A percentile compares a stretch with the other conserved stretches of the same genome.
Conservation (phyloP, 2,113 vertebrate genomes). For the Oncorhynchus nerka region DNA sequence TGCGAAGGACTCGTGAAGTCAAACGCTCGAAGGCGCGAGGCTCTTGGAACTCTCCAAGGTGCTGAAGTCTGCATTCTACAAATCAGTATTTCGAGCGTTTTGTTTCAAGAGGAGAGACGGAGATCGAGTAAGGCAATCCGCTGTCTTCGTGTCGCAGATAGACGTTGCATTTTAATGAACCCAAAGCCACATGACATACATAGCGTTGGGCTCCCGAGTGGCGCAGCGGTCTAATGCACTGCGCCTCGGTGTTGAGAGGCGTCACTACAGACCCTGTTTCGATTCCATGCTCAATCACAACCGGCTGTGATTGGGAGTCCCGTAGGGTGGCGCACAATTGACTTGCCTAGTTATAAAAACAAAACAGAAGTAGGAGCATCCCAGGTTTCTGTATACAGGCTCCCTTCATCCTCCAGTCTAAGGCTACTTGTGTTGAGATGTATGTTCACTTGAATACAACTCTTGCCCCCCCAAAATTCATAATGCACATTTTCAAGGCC, state of each 20-base stretch:
- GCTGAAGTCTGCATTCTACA: neutral
- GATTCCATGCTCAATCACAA: no score
- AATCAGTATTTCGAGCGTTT: neutral
- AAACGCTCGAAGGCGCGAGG: neutral
- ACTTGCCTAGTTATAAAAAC: no score
- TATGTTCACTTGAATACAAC: neutral
- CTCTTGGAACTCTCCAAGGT: slow-evolving; percentile 5
- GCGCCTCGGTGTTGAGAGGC: no score
- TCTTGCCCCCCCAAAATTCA: neutral
- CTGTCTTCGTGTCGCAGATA: neutral
- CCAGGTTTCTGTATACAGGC: neutral
- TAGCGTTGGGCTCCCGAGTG: neutral
- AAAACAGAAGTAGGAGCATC: no score
- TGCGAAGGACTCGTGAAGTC: neutral
- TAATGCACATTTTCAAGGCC: neutral
- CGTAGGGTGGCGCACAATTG: no score
- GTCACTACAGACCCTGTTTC: no score
- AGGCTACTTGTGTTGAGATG: neutral
- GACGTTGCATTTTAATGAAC: no score
- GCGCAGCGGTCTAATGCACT: no score
- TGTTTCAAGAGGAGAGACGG: no score
- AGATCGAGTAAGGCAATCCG: no score
- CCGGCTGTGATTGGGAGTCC: no score
- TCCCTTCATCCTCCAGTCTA: neutral
- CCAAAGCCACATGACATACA: no score